phyloP scores from a whole-genome alignment of 2,113 vertebrate genomes.

The Glaucomys volans region DNA sequence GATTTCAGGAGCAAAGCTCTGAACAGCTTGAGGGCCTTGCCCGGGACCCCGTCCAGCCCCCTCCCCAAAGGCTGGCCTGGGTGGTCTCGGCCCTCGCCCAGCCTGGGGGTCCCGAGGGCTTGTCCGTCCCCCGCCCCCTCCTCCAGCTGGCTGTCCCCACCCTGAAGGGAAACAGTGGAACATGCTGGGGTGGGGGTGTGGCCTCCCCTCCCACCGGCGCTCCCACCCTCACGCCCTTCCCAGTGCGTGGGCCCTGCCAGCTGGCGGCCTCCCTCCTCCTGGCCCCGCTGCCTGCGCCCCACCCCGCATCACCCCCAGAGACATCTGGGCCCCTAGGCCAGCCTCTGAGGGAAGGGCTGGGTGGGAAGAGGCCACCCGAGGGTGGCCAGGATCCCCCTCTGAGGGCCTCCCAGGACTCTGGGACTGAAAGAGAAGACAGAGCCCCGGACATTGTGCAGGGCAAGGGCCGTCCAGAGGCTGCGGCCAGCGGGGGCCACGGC shows the following conservation, averaged over 20 bases:
- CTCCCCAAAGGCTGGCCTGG: constrained; percentile 42
- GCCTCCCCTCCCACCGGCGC: constrained; percentile 58
- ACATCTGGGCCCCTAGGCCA: constrained; percentile 50
- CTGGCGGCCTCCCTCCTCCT: neutral
- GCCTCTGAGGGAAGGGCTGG: constrained; percentile 46
- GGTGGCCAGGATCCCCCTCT: neutral
- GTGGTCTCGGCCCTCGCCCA: constrained; percentile 46
- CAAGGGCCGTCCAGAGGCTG: neutral
- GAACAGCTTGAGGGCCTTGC: neutral
- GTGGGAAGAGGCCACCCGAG: constrained; percentile 2
- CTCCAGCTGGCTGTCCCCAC: neutral
- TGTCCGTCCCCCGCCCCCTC: neutral
- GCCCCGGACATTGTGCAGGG: neutral
- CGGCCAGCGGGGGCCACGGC: neutral
- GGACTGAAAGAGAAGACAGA: constrained; percentile 53
- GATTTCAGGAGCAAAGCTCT: neutral
- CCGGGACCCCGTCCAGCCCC: neutral
- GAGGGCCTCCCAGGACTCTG: constrained; percentile 64
- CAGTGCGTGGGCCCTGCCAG: neutral
- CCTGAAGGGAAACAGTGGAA: neutral
- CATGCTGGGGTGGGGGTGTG: constrained; percentile 26
- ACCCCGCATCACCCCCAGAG: neutral
- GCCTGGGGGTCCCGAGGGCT: neutral
- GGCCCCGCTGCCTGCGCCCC: neutral
- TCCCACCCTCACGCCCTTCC: constrained; percentile 26